Evolutionary conservation across 2,797 vertebrate species (phyloP).

Genomic region (Myotis daubentonii): DNA sequence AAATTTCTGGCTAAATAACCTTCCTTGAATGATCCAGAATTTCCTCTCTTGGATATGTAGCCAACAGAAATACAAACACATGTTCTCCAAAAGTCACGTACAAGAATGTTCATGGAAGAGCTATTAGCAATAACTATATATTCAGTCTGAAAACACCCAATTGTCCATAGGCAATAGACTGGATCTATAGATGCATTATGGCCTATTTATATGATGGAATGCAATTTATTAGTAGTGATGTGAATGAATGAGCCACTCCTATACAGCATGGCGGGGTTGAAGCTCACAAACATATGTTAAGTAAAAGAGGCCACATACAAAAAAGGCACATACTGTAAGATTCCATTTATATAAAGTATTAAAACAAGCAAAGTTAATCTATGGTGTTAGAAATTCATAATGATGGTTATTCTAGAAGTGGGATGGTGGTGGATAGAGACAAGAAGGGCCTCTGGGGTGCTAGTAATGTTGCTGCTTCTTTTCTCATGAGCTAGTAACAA

Average conservation of each 20-base stretch:
- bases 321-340: neutral
- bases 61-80: slow-evolving; percentile 17
- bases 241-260: neutral
- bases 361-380: slow-evolving; percentile 31
- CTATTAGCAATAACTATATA: neutral
- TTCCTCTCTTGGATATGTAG: neutral
- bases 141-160: slow-evolving; percentile 11
- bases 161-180: neutral
- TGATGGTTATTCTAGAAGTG: neutral
- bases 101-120: neutral
- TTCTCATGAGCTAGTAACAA: neutral
- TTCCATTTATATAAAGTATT: neutral
- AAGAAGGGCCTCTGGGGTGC: neutral
- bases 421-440: neutral
- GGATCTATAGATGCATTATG: neutral
- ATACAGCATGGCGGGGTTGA: neutral
- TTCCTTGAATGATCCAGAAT: slow-evolving; percentile 43
- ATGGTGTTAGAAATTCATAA: neutral
- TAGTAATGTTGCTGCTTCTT: neutral
- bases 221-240: neutral
- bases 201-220: neutral
- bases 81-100: slow-evolving; percentile 7
- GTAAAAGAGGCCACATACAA: neutral
- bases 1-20: neutral
- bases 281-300: neutral